Evolutionary conservation across 2,888 invertebrate genomes (phyloP).

Genomic region (Galerucella pusilla): DNA sequence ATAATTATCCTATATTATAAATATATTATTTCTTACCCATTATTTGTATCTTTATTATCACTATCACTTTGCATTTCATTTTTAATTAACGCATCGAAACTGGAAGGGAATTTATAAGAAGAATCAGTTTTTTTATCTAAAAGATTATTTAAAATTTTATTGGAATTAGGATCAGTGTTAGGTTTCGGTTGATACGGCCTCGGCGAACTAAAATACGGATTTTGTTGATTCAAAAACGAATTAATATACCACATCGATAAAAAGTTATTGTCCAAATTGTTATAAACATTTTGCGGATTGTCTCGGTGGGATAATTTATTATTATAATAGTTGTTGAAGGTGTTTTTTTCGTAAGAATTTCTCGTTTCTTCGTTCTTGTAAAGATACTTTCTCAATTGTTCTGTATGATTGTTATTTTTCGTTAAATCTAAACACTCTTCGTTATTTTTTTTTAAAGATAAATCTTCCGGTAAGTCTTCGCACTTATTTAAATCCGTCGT

Average conservation of each 20-base stretch:
- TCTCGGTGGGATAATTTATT: slow-evolving; percentile 55
- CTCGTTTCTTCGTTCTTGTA: slow-evolving; percentile 60
- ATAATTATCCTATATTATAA: background rate
- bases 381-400: slow-evolving; percentile 58
- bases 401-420: slow-evolving; percentile 55
- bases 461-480: slow-evolving; percentile 64
- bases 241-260: slow-evolving; percentile 66
- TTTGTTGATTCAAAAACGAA: slow-evolving; percentile 57
- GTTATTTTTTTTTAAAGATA: slow-evolving; percentile 56
- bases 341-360: slow-evolving; percentile 63
- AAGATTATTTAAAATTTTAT: slow-evolving; percentile 63
- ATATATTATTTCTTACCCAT: slow-evolving; percentile 40
- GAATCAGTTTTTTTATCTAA: slow-evolving; percentile 60
- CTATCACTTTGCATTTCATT: slow-evolving; percentile 60
- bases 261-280: slow-evolving; percentile 65
- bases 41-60: slow-evolving; percentile 34
- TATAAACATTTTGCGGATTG: slow-evolving; percentile 63
- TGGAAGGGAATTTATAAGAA: slow-evolving; percentile 57
- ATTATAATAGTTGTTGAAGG: slow-evolving; percentile 58
- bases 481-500: slow-evolving; percentile 51
- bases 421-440: slow-evolving; percentile 52
- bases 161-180: slow-evolving; percentile 46
- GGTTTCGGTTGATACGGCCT: slow-evolving; percentile 42
- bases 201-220: slow-evolving; percentile 56
- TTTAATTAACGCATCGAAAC: slow-evolving; percentile 62